These are phyloP conservation scores for Elgonia sp. DNA, from an alignment of 2,888 invertebrate genomes.

Conservation along the genomic window DNA sequence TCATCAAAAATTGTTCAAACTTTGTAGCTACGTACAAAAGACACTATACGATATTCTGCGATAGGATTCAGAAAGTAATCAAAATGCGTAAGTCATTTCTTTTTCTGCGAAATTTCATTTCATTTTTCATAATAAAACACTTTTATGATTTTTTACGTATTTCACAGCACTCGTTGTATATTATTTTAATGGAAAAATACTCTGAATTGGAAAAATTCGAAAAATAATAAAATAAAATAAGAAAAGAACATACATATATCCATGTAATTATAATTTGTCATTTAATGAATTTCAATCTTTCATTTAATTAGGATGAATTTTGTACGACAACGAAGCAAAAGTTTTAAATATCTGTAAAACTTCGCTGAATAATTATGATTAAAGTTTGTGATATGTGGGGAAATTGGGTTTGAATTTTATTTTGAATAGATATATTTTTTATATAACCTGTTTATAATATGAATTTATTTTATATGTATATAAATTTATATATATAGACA, in stretches of 20 bases:
- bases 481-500: too few species aligned
- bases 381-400: constrained; percentile 44
- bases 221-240: too few species aligned
- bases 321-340: constrained; percentile 13
- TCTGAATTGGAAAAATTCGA: too few species aligned
- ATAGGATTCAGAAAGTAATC: constrained; percentile 16
- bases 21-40: constrained; percentile 43
- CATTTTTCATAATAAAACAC: constrained; percentile 51
- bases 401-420: too few species aligned
- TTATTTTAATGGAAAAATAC: too few species aligned
- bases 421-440: too few species aligned
- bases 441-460: too few species aligned
- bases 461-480: too few species aligned
- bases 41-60: constrained; percentile 1
- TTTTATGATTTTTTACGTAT: background rate
- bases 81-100: background rate
- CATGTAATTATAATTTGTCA: background rate
- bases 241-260: too few species aligned
- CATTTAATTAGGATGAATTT: constrained; percentile 17
- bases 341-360: constrained; percentile 43
- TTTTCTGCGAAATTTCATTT: constrained; percentile 12
- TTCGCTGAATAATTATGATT: constrained; percentile 42
- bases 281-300: constrained; percentile 1
- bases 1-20: constrained; percentile 41
- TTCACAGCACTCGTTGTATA: too few species aligned